These are phyloP conservation scores for Leptobrachium ailaonicum DNA, from an alignment of 2,113 vertebrate genomes.

Conservation along the genomic window DNA sequence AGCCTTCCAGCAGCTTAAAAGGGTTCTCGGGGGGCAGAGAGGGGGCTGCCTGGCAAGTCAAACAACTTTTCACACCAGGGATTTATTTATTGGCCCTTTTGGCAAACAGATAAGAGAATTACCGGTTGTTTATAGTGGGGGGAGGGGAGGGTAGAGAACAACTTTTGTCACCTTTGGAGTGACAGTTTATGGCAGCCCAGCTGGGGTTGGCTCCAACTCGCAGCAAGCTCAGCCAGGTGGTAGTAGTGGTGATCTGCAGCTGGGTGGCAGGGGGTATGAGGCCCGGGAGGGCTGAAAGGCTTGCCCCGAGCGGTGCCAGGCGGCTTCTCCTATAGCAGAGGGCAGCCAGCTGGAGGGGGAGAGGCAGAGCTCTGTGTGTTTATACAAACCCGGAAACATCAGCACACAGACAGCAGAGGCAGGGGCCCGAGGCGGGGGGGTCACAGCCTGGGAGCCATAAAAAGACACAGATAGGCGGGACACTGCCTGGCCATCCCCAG, in stretches of 20 bases:
- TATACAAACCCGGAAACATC: constrained; percentile 69
- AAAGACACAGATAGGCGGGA: too few relatives aligned
- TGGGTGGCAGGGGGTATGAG: background rate
- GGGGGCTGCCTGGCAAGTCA: background rate
- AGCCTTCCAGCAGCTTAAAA: too few relatives aligned
- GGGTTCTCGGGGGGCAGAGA: background rate
- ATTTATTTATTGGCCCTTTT: background rate
- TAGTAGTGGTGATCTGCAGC: background rate
- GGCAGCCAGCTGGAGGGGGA: background rate
- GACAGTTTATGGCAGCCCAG: background rate
- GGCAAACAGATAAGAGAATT: background rate
- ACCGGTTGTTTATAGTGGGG: background rate
- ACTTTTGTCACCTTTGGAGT: background rate
- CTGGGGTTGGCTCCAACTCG: background rate
- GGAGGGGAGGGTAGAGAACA: background rate
- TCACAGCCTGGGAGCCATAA: too few relatives aligned
- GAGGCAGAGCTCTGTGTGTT: constrained; percentile 54
- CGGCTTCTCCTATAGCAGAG: constrained; percentile 33
- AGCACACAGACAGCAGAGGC: constrained; percentile 50
- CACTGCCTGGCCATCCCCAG: too few relatives aligned
- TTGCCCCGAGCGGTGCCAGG: background rate
- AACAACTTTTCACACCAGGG: background rate
- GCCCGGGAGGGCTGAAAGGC: background rate
- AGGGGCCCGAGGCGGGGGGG: too few relatives aligned
- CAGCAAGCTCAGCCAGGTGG: background rate